A percentile compares a stretch with the other conserved stretches of the same genome.
phyloP scores from a whole-genome alignment of 2,113 vertebrate genomes.

The Melanerpes aurifrons region DNA sequence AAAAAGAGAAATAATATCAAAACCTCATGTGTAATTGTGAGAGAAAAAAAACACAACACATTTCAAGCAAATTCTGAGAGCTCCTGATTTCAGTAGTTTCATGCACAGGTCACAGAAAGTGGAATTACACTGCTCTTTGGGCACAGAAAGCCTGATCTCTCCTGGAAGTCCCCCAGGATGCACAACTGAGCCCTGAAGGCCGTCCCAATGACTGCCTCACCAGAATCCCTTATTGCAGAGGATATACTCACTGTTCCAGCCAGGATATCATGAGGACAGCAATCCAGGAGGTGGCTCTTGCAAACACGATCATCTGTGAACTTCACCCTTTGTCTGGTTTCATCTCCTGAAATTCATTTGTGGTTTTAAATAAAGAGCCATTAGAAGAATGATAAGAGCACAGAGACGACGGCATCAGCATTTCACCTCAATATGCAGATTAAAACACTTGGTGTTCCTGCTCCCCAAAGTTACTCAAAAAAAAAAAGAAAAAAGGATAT shows the following conservation, averaged over 20 bases:
- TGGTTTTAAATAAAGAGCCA: slow-evolving; percentile 81
- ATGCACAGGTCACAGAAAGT: neutral
- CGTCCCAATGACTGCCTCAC: neutral
- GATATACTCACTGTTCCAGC: slow-evolving; percentile 91
- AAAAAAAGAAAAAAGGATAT: slow-evolving; percentile 38
- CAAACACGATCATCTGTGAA: slow-evolving; percentile 97
- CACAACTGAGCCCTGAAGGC: neutral
- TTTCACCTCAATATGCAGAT: slow-evolving; percentile 54
- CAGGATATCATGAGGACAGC: slow-evolving; percentile 98
- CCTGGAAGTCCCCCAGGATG: neutral
- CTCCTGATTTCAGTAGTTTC: neutral
- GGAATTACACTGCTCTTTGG: neutral
- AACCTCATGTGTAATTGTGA: fast-evolving
- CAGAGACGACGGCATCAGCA: neutral
- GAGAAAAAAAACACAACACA: neutral
- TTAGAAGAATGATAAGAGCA: slow-evolving; percentile 37
- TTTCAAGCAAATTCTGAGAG: neutral
- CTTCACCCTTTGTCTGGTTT: slow-evolving; percentile 98
- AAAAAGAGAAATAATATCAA: neutral
- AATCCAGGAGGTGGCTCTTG: slow-evolving; percentile 99
- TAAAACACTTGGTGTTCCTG: slow-evolving; percentile 55
- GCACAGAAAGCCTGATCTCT: neutral
- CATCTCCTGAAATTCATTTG: slow-evolving; percentile 94
- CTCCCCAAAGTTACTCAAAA: slow-evolving; percentile 39
- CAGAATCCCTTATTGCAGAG: neutral